These are phyloP conservation scores for Andrena bicolor DNA, from an alignment of 2,888 invertebrate genomes.

Conservation along the genomic window DNA sequence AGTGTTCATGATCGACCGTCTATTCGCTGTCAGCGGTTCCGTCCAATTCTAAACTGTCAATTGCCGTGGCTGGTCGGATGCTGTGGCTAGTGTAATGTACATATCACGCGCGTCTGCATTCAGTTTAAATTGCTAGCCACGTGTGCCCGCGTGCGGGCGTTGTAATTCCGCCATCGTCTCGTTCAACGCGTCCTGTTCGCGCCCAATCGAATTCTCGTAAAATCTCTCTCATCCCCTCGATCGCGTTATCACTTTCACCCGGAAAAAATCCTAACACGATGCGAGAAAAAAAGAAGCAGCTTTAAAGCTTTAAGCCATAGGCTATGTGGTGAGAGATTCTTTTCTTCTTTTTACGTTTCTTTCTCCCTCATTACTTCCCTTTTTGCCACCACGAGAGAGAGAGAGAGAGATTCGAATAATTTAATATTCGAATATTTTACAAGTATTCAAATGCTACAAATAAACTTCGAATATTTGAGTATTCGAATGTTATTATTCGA, in stretches of 20 bases:
- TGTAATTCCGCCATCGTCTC: constrained; percentile 13
- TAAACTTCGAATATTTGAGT: too few species aligned
- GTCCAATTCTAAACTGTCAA: constrained; percentile 69
- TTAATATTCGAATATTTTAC: too few species aligned
- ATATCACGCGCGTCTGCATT: constrained; percentile 36
- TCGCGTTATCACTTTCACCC: not conserved
- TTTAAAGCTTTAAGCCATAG: not conserved
- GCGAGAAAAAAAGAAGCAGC: not conserved
- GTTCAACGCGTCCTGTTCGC: not conserved
- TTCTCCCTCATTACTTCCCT: too few species aligned
- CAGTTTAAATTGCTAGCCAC: constrained; percentile 36
- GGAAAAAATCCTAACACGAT: too few species aligned
- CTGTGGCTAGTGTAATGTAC: constrained; percentile 50
- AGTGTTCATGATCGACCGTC: constrained; percentile 68
- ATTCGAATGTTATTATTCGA: too few species aligned
- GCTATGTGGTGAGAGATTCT: too few species aligned
- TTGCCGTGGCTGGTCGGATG: constrained; percentile 55
- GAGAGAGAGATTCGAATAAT: too few species aligned
- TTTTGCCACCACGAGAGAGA: too few species aligned
- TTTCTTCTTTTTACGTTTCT: too few species aligned
- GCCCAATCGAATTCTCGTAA: not conserved
- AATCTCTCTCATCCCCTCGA: not conserved
- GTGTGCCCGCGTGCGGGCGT: constrained; percentile 7
- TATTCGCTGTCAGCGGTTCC: constrained; percentile 64
- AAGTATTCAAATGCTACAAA: too few species aligned